Evolutionary conservation across 1,140 invertebrate species (phyloP), one percentile per base, ranked within the genome.

Genomic region (Euwallacea similis): DNA sequence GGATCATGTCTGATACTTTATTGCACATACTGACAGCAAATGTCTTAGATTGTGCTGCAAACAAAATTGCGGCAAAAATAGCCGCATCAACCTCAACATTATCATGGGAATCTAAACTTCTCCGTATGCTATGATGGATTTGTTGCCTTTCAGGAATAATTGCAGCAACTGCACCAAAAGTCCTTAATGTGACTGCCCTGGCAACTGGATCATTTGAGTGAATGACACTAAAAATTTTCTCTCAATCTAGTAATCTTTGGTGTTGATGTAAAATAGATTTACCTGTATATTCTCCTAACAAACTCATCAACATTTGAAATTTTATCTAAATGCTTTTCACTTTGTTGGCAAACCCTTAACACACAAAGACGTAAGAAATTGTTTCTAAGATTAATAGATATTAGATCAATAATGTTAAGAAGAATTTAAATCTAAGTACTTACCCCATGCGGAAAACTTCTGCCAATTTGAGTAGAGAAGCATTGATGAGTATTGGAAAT

Each of bases 131-230:
- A 79, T 98, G 96, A 82, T 98, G 97, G 4, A 98, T 94, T 83
- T 95, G 94, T 79, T 96, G 95, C 74, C 92, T 87, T 83, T 98
- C 95, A 7, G 94, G 91, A 75, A 98, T 97, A 50, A 98, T 95
- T 16, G 90, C 89, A 3, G 96, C 94, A 46, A 98, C 91, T 69
- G 93, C 95, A 0, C 95, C 96, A 42, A 98, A 84, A 0, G 94
- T 96, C 76, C 93, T 86, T 13, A 99, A 81, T 0, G 95, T 96
- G 0, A 98, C 83, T 0, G 95, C 94, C 78, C 96, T 86, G 0
- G 96, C 96, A 43, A 98, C 91, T 0, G 96, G 95, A 85, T 99
- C 96, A 84, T 99, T 99, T 6, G 95, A 96, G 81, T 98, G 95
- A 78, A 96, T 93, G 0, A 99, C 97, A 81, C 93, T 92, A 56